Conservation (phyloP, 2,797 vertebrate species). For the Phrynocephalus forsythii region DNA sequence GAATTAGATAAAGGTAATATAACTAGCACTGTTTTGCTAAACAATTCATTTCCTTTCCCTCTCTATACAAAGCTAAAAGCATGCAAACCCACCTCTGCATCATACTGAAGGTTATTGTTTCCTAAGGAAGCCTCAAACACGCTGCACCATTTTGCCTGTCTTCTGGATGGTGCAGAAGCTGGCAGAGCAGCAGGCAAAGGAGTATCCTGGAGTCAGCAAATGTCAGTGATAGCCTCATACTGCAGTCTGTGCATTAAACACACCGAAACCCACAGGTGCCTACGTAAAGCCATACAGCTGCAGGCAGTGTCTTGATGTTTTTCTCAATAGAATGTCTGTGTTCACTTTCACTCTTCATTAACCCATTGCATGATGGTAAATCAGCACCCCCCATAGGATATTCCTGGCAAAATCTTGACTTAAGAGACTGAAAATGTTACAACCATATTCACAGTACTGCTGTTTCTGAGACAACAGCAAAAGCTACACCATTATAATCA, state of each 20-base stretch:
- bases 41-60: slow-evolving; percentile 12
- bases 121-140: slow-evolving; percentile 44
- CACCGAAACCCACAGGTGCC: slow-evolving; percentile 78
- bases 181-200: slow-evolving; percentile 63
- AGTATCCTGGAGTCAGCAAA: slow-evolving; percentile 72
- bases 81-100: slow-evolving; percentile 67
- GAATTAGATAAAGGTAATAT: slow-evolving; percentile 30
- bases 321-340: slow-evolving; percentile 52
- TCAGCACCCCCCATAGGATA: slow-evolving; percentile 32
- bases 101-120: slow-evolving; percentile 54
- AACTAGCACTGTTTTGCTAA: slow-evolving; percentile 44
- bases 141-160: slow-evolving; percentile 58
- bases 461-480: not conserved
- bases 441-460: not conserved
- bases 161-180: slow-evolving; percentile 63
- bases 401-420: slow-evolving; percentile 36
- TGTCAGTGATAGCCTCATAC: slow-evolving; percentile 75
- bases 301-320: slow-evolving; percentile 63
- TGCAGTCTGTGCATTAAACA: slow-evolving; percentile 73
- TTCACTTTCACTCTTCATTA: slow-evolving; percentile 69
- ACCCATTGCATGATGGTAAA: slow-evolving; percentile 49
- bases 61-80: not conserved
- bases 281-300: slow-evolving; percentile 74
- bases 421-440: not conserved
- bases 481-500: not conserved